These are phyloP conservation scores for Drosophila pruinosa DNA, from an alignment of 1,140 invertebrate genomes.

Conservation along the genomic window DNA sequence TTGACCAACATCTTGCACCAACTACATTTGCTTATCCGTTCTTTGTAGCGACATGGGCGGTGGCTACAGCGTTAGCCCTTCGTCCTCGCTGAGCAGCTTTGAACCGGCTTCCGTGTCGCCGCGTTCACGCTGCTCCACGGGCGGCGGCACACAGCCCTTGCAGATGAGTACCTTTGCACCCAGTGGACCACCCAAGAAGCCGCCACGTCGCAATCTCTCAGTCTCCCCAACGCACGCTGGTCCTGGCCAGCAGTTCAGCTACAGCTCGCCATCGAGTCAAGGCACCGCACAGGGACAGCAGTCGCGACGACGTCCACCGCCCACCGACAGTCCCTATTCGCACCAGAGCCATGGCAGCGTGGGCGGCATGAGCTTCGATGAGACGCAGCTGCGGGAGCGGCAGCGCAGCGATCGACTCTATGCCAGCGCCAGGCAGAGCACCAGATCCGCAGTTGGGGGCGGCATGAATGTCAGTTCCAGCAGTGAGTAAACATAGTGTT, in stretches of 20 bases:
- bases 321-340: constrained; percentile 72
- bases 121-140: constrained; percentile 73
- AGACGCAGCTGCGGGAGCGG: constrained; percentile 67
- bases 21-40: background rate
- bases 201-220: constrained; percentile 91
- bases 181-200: constrained; percentile 93
- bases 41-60: constrained; percentile 63
- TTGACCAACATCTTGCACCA: background rate
- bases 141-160: constrained; percentile 50
- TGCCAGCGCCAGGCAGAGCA: constrained; percentile 73
- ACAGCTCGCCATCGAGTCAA: constrained; percentile 74
- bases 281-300: constrained; percentile 43
- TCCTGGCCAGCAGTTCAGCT: constrained; percentile 65
- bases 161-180: constrained; percentile 83
- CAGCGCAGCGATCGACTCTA: constrained; percentile 71
- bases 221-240: constrained; percentile 87
- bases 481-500: constrained; percentile 48
- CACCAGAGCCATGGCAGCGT: constrained; percentile 78
- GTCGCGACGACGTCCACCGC: constrained; percentile 47
- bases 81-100: constrained; percentile 81
- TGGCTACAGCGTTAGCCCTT: constrained; percentile 71
- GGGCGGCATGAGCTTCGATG: constrained; percentile 77
- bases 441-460: constrained; percentile 58
- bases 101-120: constrained; percentile 83
- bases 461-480: constrained; percentile 69